Evolutionary conservation across 2,888 invertebrate species (phyloP).

Genomic region (Punctoribates punctum): DNA sequence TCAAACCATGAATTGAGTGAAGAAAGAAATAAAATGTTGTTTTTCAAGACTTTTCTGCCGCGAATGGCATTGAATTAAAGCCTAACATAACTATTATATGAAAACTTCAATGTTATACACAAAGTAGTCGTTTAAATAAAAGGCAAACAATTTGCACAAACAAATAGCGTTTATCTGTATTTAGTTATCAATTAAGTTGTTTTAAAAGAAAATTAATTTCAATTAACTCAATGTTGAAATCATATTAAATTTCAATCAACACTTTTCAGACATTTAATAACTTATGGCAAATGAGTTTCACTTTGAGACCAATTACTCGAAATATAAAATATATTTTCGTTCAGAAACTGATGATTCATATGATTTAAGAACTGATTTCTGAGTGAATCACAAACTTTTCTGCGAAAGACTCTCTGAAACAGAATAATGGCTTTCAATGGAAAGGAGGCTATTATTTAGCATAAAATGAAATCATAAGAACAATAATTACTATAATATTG

Average conservation of each 20-base stretch:
- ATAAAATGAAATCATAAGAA: neutral
- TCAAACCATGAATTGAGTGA: neutral
- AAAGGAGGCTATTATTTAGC: neutral
- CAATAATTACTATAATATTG: constrained; percentile 28
- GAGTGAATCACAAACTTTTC: constrained; percentile 6
- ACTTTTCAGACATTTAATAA: no score
- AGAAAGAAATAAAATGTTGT: neutral
- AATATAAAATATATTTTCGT: neutral
- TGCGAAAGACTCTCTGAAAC: neutral
- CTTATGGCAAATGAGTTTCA: neutral
- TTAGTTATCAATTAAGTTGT: no score
- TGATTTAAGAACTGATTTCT: neutral
- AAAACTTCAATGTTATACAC: constrained; percentile 17
- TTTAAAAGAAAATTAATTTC: no score
- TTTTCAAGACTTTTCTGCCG: neutral
- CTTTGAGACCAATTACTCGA: neutral
- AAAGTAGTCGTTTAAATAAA: constrained; percentile 22
- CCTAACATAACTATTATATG: constrained; percentile 2
- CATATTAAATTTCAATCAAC: no score
- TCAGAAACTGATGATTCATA: constrained; percentile 19
- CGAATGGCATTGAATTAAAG: constrained; percentile 20
- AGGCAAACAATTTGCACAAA: neutral
- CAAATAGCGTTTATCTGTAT: no score
- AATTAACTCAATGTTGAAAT: no score
- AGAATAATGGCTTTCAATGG: neutral